A percentile compares a stretch with the other conserved stretches of the same genome.
Evolutionary conservation across 2,888 invertebrate species (phyloP).

Genomic region (Emmelina monodactyla): DNA sequence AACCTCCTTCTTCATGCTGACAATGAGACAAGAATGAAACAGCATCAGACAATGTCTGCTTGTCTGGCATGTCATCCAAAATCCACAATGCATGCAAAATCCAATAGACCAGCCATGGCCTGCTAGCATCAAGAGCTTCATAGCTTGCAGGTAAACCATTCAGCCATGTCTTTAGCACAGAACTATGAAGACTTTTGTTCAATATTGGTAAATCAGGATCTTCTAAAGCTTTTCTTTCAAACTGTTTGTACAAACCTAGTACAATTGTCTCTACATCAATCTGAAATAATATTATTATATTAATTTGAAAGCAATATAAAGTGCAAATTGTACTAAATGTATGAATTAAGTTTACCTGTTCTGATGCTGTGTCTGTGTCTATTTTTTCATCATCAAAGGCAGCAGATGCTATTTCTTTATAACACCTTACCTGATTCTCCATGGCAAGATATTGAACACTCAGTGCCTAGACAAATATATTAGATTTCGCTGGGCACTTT

Average conservation of each 20-base stretch:
- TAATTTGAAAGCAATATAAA: neutral
- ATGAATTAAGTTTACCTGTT: constrained; percentile 49
- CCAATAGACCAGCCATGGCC: constrained; percentile 98
- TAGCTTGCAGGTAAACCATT: constrained; percentile 73
- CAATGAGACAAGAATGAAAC: constrained; percentile 64
- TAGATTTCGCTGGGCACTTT: too few relatives aligned
- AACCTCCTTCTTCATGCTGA: constrained; percentile 84
- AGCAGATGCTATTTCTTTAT: constrained; percentile 37
- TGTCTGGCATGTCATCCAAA: constrained; percentile 53
- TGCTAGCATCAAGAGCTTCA: constrained; percentile 90
- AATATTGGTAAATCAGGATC: constrained; percentile 68
- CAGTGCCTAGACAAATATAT: too few relatives aligned
- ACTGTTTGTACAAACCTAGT: constrained; percentile 40
- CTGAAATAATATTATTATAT: constrained; percentile 26
- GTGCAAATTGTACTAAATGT: too few relatives aligned
- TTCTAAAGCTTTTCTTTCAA: constrained; percentile 47
- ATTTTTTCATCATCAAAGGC: constrained; percentile 69
- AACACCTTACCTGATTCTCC: constrained; percentile 44
- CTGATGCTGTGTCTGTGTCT: constrained; percentile 41
- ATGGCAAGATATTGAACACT: too few relatives aligned
- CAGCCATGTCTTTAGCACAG: constrained; percentile 73
- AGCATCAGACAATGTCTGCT: constrained; percentile 37
- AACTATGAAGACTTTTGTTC: constrained; percentile 69
- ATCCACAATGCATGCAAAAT: constrained; percentile 89
- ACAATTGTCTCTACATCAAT: constrained; percentile 43